These are phyloP conservation scores for Cyprinodon variegatus DNA, from an alignment of 2,113 vertebrate genomes.

Conservation along the genomic window DNA sequence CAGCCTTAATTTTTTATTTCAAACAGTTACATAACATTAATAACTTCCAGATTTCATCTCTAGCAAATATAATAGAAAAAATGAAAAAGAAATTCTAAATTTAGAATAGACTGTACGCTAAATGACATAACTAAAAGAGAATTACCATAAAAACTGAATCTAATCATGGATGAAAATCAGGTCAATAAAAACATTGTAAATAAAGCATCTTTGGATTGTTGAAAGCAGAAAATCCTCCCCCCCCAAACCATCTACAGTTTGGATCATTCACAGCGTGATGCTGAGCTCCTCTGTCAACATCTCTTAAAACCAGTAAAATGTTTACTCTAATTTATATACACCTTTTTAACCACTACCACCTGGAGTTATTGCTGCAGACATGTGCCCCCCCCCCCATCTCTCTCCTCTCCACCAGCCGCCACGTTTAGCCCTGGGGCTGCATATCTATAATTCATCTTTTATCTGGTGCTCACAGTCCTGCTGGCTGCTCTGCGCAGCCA, in stretches of 20 bases:
- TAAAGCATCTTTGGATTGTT: too few species aligned
- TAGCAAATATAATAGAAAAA: too few species aligned
- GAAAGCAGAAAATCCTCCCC: constrained; percentile 47
- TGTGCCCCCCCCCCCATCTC: constrained; percentile 12
- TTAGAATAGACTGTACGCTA: too few species aligned
- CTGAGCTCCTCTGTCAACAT: constrained; percentile 22
- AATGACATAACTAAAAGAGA: too few species aligned
- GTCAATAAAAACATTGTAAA: too few species aligned
- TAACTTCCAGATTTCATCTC: too few species aligned
- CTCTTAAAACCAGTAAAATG: constrained; percentile 26
- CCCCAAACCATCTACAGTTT: constrained; percentile 37
- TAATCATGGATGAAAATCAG: too few species aligned
- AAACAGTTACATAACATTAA: too few species aligned
- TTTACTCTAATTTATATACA: constrained; percentile 50
- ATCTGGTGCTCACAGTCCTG: constrained; percentile 72
- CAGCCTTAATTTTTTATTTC: too few species aligned
- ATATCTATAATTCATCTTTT: constrained; percentile 81
- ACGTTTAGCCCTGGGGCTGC: constrained; percentile 65
- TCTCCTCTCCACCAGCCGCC: constrained; percentile 39
- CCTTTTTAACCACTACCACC: constrained; percentile 38
- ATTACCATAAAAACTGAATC: too few species aligned
- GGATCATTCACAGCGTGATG: constrained; percentile 45
- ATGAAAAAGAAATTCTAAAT: too few species aligned
- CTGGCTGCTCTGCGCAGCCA: constrained; percentile 57
- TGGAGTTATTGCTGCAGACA: constrained; percentile 67